Conservation (phyloP, 2,797 vertebrate genomes). For the Xiphophorus birchmanni region DNA sequence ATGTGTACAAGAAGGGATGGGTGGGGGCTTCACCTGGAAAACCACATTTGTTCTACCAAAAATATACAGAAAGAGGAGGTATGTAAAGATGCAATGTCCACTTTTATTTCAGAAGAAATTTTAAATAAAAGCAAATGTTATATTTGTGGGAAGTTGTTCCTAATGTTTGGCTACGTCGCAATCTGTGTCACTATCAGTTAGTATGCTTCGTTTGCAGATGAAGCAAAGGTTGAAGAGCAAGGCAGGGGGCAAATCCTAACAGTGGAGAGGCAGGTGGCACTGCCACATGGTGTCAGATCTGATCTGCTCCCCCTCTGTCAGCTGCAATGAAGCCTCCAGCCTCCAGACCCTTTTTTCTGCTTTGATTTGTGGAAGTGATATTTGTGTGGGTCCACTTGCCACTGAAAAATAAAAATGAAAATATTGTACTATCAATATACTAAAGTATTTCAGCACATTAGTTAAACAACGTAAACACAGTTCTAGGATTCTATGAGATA, state of each 20-base stretch:
- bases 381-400: conserved; percentile 7
- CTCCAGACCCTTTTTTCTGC: conserved; percentile 35
- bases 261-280: conserved; percentile 74
- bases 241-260: conserved; percentile 59
- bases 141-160: conserved; percentile 44
- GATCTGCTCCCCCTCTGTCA: conserved; percentile 39
- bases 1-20: not conserved
- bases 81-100: not conserved
- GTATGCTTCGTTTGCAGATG: conserved; percentile 57
- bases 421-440: not conserved
- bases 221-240: conserved; percentile 42
- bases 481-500: not conserved
- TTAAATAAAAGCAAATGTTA: not conserved
- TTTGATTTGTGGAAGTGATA: conserved; percentile 44
- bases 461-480: not conserved
- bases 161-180: conserved; percentile 61
- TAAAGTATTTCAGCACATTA: conserved; percentile 13
- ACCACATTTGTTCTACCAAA: conserved; percentile 1
- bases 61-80: conserved; percentile 12
- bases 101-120: conserved; percentile 3
- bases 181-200: conserved; percentile 70
- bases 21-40: conserved; percentile 15
- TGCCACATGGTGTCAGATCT: conserved; percentile 57
- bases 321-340: conserved; percentile 50
- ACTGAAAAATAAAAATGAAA: conserved; percentile 4